Evolutionary conservation across 53 echinoderm and acorn worm species (phyloP).

Genomic region (Holothuria leucospilota): DNA sequence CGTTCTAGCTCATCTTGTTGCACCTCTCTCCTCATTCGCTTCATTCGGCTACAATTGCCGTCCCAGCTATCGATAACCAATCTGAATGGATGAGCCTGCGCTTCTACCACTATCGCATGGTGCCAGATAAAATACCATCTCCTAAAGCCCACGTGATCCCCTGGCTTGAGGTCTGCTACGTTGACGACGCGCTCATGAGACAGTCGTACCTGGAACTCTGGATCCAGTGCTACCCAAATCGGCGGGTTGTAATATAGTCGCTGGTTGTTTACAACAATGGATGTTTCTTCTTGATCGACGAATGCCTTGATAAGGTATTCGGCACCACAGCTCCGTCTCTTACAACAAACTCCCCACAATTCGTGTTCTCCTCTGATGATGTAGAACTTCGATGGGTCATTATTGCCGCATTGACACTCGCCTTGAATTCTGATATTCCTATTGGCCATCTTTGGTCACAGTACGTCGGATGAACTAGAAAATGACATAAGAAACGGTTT

Average conservation of each 20-base stretch:
- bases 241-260: neutral
- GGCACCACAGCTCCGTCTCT: neutral
- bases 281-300: neutral
- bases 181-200: neutral
- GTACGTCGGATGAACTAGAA: too few relatives aligned
- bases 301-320: neutral
- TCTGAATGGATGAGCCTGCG: too few relatives aligned
- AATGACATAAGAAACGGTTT: too few relatives aligned
- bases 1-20: neutral
- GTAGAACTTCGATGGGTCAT: neutral
- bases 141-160: slow-evolving; percentile 16
- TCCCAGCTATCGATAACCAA: neutral
- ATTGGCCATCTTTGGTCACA: too few relatives aligned
- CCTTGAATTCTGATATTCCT: neutral
- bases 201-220: neutral
- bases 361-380: neutral
- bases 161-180: neutral
- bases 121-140: neutral
- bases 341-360: slow-evolving; percentile 24
- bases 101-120: neutral
- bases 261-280: neutral
- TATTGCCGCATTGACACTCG: neutral
- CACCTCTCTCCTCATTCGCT: neutral
- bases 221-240: neutral
- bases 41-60: neutral